Base-by-base conservation (phyloP, 92 coral and sea anemone species). In the Porites cylindrica region DNA sequence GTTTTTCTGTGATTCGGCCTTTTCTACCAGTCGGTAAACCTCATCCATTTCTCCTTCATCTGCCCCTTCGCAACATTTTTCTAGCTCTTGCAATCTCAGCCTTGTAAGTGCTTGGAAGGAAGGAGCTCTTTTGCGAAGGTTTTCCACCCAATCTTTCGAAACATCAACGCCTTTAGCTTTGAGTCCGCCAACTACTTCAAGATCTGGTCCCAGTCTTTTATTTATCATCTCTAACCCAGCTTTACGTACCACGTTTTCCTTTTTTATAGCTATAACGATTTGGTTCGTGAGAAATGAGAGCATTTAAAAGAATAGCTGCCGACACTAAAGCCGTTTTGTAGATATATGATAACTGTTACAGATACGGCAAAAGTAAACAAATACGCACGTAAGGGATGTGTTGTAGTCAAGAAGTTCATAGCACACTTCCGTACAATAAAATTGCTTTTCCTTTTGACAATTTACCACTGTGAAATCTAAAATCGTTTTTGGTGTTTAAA, bases 101-200 rank as follows among this genome's bases (percentile, higher is more conserved):
- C 91, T 88, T 62, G 82, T 24, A 51, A 88, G 91, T 1, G 72
- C 52, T 54, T 47, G 67, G n/a, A 75, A 67, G 52, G 88, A 75
- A 8, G 91, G 88, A 11, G 88, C 87, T 23, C 7, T 66, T 26
- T 75, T 24, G 63, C 80, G 21, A 20, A 88, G 75, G 1, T 18
- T 67, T 54, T 82, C 60, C 72, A 76, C 91, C 91, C 91, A 88
- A 6, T 74, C 88, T 59, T 82, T 51, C 12, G 81, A 51, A 12
- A 82, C 88, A 24, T 82, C 88, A 7, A 88, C 51, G 13, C 83
- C 91, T 43, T 19, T 53, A 38, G 51, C 61, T 0, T n/a, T 47
- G 77, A 88, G 87, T 2, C 72, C 79, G 32, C 88, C 91, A 38
- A 82, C 63, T 66, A 88, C 88, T 68, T 88, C 91, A 43, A 88